Conservation (phyloP, 2,888 invertebrate species). For the Scotopteryx bipunctaria region DNA sequence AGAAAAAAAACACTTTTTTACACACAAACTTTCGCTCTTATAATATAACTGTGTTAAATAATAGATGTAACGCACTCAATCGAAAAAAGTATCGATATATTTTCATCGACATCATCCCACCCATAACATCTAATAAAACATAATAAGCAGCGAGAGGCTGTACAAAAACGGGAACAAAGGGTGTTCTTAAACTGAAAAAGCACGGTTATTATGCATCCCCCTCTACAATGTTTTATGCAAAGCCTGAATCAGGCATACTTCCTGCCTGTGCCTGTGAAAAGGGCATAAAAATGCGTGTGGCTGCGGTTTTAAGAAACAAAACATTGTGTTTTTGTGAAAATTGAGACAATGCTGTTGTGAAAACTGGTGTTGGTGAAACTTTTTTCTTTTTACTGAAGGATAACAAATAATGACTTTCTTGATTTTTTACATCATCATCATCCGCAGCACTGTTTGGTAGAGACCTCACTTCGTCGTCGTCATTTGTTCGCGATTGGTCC, state of each 20-base stretch:
- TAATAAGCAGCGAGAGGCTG: constrained; percentile 25
- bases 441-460: no score
- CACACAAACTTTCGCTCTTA: no score
- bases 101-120: constrained; percentile 24
- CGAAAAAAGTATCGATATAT: not conserved
- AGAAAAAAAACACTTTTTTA: no score
- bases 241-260: constrained; percentile 13
- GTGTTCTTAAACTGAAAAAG: constrained; percentile 27
- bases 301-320: constrained; percentile 6
- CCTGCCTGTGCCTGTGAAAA: constrained; percentile 13
- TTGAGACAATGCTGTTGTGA: not conserved
- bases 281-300: constrained; percentile 4
- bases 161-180: constrained; percentile 30
- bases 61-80: no score
- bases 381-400: no score
- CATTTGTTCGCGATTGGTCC: no score
- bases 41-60: no score
- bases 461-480: no score
- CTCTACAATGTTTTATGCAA: constrained; percentile 22
- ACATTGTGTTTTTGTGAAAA: constrained; percentile 3
- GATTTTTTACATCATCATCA: no score
- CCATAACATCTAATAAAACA: constrained; percentile 31
- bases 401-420: no score
- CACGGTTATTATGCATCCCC: constrained; percentile 29
- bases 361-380: no score